Base-by-base conservation (phyloP, 2,113 vertebrate genomes). In the Callipepla californica region DNA sequence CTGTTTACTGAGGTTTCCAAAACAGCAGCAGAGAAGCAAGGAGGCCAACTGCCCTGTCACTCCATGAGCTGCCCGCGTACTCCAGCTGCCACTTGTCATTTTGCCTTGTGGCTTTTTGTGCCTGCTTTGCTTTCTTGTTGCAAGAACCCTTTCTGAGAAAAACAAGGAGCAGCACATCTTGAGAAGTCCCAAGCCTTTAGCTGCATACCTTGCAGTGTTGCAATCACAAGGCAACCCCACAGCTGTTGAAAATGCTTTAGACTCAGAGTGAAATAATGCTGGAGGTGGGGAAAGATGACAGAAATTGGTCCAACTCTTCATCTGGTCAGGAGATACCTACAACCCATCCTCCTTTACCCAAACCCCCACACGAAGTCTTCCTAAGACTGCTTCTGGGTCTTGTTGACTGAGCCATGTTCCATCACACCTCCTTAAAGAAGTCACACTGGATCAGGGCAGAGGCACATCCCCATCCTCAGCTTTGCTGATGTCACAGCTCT, bases 1-100 rank as follows among this genome's bases (percentile, higher is more conserved):
- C 48, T 96, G 94, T 95, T 96, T 96, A 90, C 85, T 96, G 88
- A 79, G 53, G 90, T 93, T 96, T 95, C 94, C 95, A 96, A 95
- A 95, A 95, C 80, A 95, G 95, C 36, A 96, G 92, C 95, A 81
- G 84, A 32, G 82, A 13, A 78, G 66, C 0, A 2, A 90, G 58
- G 62, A 93, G 42, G 53, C 76, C 94, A 84, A 95, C 69, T 81
- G 93, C 85, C 91, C 87, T 92, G 94, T 92, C 96, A 94, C 85
- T 91, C 57, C 1, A 25, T 69, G 30, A 55, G 79, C 77, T 79
- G 92, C 94, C 82, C 68, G 2, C 61, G 1, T 8, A 73, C 76
- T 78, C 82, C 96, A 95, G 95, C 95, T 96, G 95, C 94, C 1
- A 4, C 91, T 80, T 94, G 94, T 96, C 89, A 94, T 79, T 95